Base-by-base conservation (phyloP, 2,888 invertebrate species). In the Allygus modestus region DNA sequence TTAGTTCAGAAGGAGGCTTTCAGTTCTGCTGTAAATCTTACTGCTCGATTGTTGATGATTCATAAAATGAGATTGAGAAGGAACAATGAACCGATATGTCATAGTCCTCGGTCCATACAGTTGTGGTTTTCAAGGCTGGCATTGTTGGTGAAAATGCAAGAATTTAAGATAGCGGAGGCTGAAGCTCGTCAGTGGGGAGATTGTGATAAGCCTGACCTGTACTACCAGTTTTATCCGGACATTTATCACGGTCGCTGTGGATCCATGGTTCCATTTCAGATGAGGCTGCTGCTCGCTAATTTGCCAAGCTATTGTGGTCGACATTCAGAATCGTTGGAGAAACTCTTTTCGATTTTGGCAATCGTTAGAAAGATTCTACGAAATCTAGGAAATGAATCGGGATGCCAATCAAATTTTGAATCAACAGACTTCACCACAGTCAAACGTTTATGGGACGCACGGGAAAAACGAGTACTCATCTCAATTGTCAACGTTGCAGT, bases 91-190 rank as follows among this genome's bases (percentile, higher is more conserved):
- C 95, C 96, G 0, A 95, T 96, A 37, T 96, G 96, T 89, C 97
- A 98, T 90, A 95, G 97, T 0, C 95, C 96, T 0, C 95, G 97
- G 88, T 96, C 97, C 0, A 91, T 89, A 71, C 95, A 99, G 91
- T 91, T 99, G 0, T 99, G 99, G 99, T 95, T 97, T 89, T 96
- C 97, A 0, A 92, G 99, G 28, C 93, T 98, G 81, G 94, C 97
- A 0, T 92, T 99, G 15, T 92, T 99, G 88, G 92, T 97, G 37
- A 96, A 98, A 89, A 92, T 98, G 33, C 94, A 94, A 75, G 93
- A 96, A 84, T 94, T 94, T 89, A 94, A 95, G 73, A 91, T 95
- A 0, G 93, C 97, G 11, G 93, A 95, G 88, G 94, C 94, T 0
- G 99, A 99, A 90, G 94, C 97, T 0, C 95, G 96, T 87, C 94